Percentiles rank a stretch among this genome's conserved stretches.
Evolutionary conservation across 2,797 vertebrate species (phyloP).

Genomic region (Rachycentron canadum): DNA sequence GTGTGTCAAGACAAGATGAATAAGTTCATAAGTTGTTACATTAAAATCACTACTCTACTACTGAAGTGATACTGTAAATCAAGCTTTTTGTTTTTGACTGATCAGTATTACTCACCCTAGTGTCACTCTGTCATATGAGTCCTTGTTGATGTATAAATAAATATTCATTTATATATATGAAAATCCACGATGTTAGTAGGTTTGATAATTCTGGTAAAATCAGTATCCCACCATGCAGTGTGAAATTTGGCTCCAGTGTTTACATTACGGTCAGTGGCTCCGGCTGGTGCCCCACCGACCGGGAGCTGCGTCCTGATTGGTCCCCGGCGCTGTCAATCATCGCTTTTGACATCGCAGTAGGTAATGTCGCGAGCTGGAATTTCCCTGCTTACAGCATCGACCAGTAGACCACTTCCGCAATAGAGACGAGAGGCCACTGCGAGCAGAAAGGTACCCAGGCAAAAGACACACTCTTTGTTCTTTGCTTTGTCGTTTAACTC

Average conservation of each 20-base stretch:
- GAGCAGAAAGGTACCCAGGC: conserved; percentile 79
- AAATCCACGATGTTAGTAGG: neutral
- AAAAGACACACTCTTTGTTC: conserved; percentile 66
- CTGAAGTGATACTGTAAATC: neutral
- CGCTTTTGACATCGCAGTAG: conserved; percentile 83
- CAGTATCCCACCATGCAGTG: neutral
- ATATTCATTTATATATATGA: neutral
- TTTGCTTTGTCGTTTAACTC: conserved; percentile 43
- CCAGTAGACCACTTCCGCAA: conserved; percentile 87
- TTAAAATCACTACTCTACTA: neutral
- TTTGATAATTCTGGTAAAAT: conserved; percentile 11
- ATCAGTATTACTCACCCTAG: neutral
- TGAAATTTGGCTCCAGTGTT: conserved; percentile 59
- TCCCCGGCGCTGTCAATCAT: conserved; percentile 63
- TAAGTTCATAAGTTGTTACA: neutral
- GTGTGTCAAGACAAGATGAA: neutral
- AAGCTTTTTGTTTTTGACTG: neutral
- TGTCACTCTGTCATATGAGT: neutral
- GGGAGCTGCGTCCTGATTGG: conserved; percentile 70
- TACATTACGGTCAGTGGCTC: conserved; percentile 62
- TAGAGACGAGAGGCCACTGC: conserved; percentile 81
- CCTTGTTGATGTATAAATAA: neutral
- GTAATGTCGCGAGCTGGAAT: conserved; percentile 85
- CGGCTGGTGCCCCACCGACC: conserved; percentile 2
- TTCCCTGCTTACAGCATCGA: conserved; percentile 87